Base-by-base conservation (phyloP, 1,140 invertebrate species). In the Heliconius melpomene region DNA sequence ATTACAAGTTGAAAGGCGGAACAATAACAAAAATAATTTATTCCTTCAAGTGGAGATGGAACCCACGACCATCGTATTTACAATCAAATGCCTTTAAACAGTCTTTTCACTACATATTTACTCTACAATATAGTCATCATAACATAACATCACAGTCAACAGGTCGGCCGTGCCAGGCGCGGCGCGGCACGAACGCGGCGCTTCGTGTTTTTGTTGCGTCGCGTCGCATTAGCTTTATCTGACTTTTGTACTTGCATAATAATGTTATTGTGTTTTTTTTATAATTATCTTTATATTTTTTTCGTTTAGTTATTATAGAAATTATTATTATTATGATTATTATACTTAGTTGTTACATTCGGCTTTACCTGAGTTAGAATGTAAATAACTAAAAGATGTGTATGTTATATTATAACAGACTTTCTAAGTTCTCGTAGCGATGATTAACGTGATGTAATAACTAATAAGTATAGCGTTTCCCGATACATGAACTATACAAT, bases 81-180 rank as follows among this genome's bases (percentile, higher is more conserved):
- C 50, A 52, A 20, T 52, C 2, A 20, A 8, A 52, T 18, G 57
- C 23, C 2, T 1, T 11, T 3, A 26, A n/a, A 60, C n/a, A 60
- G 3, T 23, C 2, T 23, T 36, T 36, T 36, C 32, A 66, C 2
- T 29, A 29, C 11, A 66, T 66, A 66, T 66, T 66, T 66, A 66
- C 26, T 13, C 13, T 66, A 66, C 7, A 23, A 57, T 57, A 57
- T 54, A 57, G 8, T 66, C 57, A 29, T 40, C 57, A 29, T 66
- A 76, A 66, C 20, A 29, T 29, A 66, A 66, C 60, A 66, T 66
- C 26, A 66, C 80, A 81, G 82, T 83, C 77, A 83, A 76, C 74
- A 76, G 74, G 84, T 74, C 70, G 72, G 79, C 80, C 89, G 89
- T 89, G 86, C 88, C 89, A 87, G 70, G 82, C 79, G 83, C 87